Evolutionary conservation across 2,113 vertebrate species (phyloP).

Genomic region (Brachirus orientalis): DNA sequence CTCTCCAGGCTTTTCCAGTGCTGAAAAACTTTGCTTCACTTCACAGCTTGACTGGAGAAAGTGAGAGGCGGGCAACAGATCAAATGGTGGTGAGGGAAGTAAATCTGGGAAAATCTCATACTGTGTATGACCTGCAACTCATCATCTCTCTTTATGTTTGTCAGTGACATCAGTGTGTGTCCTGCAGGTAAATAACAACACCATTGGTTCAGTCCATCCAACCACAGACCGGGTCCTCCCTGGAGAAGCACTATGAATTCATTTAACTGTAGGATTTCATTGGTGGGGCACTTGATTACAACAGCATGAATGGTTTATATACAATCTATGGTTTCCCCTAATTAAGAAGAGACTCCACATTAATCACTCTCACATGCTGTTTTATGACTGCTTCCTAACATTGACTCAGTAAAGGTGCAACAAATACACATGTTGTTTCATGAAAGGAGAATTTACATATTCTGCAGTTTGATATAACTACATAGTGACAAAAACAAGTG

Average conservation of each 20-base stretch:
- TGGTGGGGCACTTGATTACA: slow-evolving; percentile 23
- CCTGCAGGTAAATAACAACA: slow-evolving; percentile 16
- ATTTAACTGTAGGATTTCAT: slow-evolving; percentile 45
- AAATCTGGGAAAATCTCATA: slow-evolving; percentile 3
- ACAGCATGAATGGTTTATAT: not conserved
- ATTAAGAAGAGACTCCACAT: too few relatives aligned
- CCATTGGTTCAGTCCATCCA: slow-evolving; percentile 15
- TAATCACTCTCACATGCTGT: slow-evolving; percentile 29
- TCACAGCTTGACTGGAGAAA: slow-evolving; percentile 4
- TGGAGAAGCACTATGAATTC: not conserved
- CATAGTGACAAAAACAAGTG: too few relatives aligned
- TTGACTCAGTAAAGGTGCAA: not conserved
- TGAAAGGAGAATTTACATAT: too few relatives aligned
- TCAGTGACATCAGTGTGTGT: slow-evolving; percentile 1
- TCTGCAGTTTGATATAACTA: too few relatives aligned
- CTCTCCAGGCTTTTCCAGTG: slow-evolving; percentile 21
- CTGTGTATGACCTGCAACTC: not conserved
- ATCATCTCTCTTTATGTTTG: slow-evolving; percentile 6
- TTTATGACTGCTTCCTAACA: slow-evolving; percentile 11
- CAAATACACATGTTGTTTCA: too few relatives aligned
- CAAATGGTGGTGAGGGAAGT: not conserved
- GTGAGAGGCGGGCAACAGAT: not conserved
- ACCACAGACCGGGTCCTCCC: slow-evolving; percentile 27
- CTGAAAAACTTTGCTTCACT: slow-evolving; percentile 7
- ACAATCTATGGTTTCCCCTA: not conserved